Percentiles rank a stretch among this genome's conserved stretches.
Conservation (phyloP, 1,140 invertebrate species). For the Drosophila sucinea region DNA sequence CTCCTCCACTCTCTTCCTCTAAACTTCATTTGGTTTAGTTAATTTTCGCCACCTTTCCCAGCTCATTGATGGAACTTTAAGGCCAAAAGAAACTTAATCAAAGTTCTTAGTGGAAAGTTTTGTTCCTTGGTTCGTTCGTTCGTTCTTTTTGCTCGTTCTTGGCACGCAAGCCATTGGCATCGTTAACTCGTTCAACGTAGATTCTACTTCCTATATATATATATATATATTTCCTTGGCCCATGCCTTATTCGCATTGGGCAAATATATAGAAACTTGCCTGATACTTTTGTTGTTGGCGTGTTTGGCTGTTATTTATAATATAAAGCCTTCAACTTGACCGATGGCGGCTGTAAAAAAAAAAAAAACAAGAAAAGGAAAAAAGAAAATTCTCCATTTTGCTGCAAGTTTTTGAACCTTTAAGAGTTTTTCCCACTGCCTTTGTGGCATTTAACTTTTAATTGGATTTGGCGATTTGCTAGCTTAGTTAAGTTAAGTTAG, state of each 20-base stretch:
- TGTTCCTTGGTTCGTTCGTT: conserved; percentile 16
- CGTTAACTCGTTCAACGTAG: conserved; percentile 62
- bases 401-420: not conserved
- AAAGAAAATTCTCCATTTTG: conserved; percentile 1
- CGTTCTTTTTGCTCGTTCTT: conserved; percentile 26
- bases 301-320: conserved; percentile 79
- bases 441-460: conserved; percentile 73
- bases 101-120: conserved; percentile 54
- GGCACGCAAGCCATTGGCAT: conserved; percentile 65
- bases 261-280: conserved; percentile 55
- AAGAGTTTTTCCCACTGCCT: conserved; percentile 25
- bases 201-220: conserved; percentile 32
- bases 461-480: conserved; percentile 61
- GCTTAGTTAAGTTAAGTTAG: conserved; percentile 39
- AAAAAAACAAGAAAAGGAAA: conserved; percentile 25
- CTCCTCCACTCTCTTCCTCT: not conserved
- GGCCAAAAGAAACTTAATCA: conserved; percentile 75
- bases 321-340: conserved; percentile 70
- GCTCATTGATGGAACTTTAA: conserved; percentile 65
- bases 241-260: conserved; percentile 20
- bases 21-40: conserved; percentile 60
- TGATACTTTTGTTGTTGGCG: conserved; percentile 62
- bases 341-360: not conserved
- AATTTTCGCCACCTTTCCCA: conserved; percentile 61
- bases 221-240: conserved; percentile 24